These are phyloP conservation scores for Phallusia fumigata DNA, from an alignment of 23 tunicate species.

Conservation along the genomic window DNA sequence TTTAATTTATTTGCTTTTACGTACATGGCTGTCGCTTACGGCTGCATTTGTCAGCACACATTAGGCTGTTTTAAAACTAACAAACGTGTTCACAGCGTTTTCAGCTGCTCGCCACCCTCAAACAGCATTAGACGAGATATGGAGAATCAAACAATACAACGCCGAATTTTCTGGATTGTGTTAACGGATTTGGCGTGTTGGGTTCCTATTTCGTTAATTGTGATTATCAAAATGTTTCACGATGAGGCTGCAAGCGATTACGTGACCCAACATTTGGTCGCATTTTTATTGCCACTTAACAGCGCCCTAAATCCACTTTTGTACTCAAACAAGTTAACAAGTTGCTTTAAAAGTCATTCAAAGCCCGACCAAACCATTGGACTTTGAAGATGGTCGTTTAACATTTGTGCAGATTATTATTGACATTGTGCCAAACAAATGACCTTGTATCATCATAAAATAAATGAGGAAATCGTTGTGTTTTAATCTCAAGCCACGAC, in stretches of 20 bases:
- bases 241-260: background rate
- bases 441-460: too few relatives aligned
- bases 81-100: too few relatives aligned
- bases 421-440: too few relatives aligned
- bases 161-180: background rate
- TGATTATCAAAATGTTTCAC: background rate
- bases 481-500: too few relatives aligned
- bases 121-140: background rate
- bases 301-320: background rate
- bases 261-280: background rate
- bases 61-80: background rate
- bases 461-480: too few relatives aligned
- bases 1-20: background rate
- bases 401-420: too few relatives aligned
- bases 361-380: too few relatives aligned
- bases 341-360: background rate
- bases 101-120: background rate
- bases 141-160: background rate
- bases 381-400: too few relatives aligned
- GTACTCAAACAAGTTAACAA: background rate
- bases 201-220: background rate
- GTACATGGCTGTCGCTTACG: background rate
- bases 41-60: background rate
- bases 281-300: background rate
- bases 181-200: constrained; percentile 16